Conservation (phyloP, 1,140 invertebrate genomes). For the Ooceraea biroi region DNA sequence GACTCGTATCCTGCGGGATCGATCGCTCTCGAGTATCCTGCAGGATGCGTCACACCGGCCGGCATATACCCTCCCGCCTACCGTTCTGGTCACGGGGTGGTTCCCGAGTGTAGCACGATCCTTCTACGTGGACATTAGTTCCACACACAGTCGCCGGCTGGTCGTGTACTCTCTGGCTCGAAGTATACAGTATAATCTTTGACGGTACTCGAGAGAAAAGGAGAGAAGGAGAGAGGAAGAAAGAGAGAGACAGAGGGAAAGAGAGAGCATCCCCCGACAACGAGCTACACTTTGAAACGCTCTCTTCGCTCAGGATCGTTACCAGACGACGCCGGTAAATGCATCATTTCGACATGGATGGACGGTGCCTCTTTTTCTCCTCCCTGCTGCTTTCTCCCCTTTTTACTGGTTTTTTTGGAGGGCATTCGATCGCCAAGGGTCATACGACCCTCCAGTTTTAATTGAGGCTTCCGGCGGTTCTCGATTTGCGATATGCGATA, state of each 20-base stretch:
- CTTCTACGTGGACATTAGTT: constrained; percentile 41
- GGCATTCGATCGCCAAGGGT: constrained; percentile 1
- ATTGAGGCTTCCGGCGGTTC: neutral
- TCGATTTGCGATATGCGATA: constrained; percentile 29
- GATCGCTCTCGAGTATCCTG: constrained; percentile 68
- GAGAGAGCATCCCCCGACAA: constrained; percentile 18
- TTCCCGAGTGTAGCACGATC: constrained; percentile 42
- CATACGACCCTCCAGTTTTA: neutral
- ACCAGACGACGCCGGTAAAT: constrained; percentile 36
- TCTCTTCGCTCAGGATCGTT: constrained; percentile 22
- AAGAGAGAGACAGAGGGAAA: too few species aligned
- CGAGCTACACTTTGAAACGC: constrained; percentile 45
- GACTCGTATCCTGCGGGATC: constrained; percentile 65
- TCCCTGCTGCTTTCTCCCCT: neutral
- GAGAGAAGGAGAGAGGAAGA: neutral
- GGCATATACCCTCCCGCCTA: constrained; percentile 44
- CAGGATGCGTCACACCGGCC: constrained; percentile 58
- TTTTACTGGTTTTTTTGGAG: constrained; percentile 9
- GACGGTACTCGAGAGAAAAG: constrained; percentile 2
- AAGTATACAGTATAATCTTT: constrained; percentile 39
- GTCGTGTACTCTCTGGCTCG: constrained; percentile 3
- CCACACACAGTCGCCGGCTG: constrained; percentile 16
- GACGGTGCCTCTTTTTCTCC: neutral
- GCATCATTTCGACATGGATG: constrained; percentile 40
- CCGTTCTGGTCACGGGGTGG: neutral